Percentiles rank a stretch among this genome's conserved stretches.
Evolutionary conservation across 2,888 invertebrate genomes (phyloP).

Genomic region (Pandemis corylana): DNA sequence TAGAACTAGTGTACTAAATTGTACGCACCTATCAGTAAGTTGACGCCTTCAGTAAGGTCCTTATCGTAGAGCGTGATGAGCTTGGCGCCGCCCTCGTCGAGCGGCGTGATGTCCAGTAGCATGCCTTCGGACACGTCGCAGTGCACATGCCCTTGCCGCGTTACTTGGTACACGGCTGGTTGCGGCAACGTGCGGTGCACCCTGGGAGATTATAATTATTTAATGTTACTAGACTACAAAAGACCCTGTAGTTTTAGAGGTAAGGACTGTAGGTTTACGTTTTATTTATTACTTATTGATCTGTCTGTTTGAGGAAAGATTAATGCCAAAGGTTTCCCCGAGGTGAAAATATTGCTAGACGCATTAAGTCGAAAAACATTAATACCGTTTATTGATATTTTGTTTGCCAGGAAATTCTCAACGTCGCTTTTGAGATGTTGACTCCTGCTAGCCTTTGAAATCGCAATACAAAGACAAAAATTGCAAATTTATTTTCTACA

Average conservation of each 20-base stretch:
- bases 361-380: no score
- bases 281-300: no score
- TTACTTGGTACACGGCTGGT: slow-evolving; percentile 88
- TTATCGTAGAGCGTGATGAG: slow-evolving; percentile 90
- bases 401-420: no score
- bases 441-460: no score
- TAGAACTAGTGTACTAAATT: background rate
- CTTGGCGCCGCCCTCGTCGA: slow-evolving; percentile 87
- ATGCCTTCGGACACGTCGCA: slow-evolving; percentile 89
- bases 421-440: no score
- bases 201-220: slow-evolving; percentile 62
- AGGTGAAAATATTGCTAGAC: no score
- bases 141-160: slow-evolving; percentile 88
- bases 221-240: background rate
- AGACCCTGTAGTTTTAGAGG: background rate
- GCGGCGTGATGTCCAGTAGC: slow-evolving; percentile 88
- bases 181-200: slow-evolving; percentile 83
- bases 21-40: slow-evolving; percentile 87
- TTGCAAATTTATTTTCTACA: no score
- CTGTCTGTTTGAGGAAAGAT: no score
- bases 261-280: no score
- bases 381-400: no score
- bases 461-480: no score
- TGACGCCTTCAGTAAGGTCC: slow-evolving; percentile 89
- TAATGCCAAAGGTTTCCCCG: no score